Conservation (phyloP, 1,140 invertebrate genomes). For the Bactericera cockerelli region DNA sequence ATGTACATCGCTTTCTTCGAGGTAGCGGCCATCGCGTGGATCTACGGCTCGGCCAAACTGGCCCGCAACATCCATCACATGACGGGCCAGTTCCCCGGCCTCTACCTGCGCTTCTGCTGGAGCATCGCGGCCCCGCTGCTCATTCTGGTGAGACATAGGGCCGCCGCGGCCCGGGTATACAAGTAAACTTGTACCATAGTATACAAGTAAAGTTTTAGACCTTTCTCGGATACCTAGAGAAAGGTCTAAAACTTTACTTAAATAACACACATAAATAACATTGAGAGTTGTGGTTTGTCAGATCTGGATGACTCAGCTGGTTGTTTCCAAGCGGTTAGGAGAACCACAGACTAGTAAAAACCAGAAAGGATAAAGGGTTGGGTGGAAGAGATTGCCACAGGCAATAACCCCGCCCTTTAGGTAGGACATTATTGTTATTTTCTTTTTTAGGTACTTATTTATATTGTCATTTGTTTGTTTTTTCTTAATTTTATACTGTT, state of each 20-base stretch:
- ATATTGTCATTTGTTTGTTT: no score
- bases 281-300: no score
- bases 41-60: slow-evolving; percentile 69
- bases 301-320: no score
- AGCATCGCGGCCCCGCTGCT: slow-evolving; percentile 58
- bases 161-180: neutral
- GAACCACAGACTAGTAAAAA: no score
- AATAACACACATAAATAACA: neutral
- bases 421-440: no score
- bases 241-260: slow-evolving; percentile 6
- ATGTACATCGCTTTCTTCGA: slow-evolving; percentile 87
- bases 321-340: no score
- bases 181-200: neutral
- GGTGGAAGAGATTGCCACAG: no score
- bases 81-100: slow-evolving; percentile 59
- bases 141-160: slow-evolving; percentile 47
- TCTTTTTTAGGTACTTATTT: no score
- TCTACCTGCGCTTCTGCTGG: slow-evolving; percentile 77
- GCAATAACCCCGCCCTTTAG: no score
- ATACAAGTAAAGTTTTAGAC: neutral
- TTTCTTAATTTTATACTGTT: no score
- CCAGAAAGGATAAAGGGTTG: no score
- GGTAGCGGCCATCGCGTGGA: slow-evolving; percentile 76
- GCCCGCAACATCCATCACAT: slow-evolving; percentile 72
- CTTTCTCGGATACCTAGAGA: neutral